A percentile compares a stretch with the other conserved stretches of the same genome.
Evolutionary conservation across 2,113 vertebrate species (phyloP).

Genomic region (Calidris pygmaea): DNA sequence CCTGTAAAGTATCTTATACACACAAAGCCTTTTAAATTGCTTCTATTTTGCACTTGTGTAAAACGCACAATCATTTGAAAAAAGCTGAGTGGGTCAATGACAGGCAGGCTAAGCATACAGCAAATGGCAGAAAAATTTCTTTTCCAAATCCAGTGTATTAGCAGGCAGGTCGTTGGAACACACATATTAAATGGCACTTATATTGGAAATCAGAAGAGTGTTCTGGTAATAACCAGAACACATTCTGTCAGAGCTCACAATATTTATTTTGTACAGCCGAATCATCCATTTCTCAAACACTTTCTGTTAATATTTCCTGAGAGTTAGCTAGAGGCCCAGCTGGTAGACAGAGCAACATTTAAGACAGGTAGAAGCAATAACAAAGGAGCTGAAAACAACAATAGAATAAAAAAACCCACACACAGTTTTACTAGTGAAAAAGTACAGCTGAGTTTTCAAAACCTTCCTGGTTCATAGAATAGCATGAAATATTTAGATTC

Average conservation of each 20-base stretch:
- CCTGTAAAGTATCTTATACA: neutral
- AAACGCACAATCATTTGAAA: constrained; percentile 1
- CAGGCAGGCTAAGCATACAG: neutral
- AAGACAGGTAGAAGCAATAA: neutral
- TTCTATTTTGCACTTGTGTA: neutral
- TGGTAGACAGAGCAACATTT: neutral
- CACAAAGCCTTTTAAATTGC: neutral
- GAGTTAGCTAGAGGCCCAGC: neutral
- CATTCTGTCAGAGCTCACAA: neutral
- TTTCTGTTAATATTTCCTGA: neutral
- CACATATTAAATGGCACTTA: neutral
- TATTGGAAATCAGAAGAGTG: neutral
- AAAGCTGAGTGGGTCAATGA: neutral
- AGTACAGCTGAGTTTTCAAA: neutral
- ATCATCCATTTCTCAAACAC: neutral
- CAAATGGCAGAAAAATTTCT: neutral
- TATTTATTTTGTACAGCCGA: neutral
- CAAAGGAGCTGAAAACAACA: neutral
- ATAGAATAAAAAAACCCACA: neutral
- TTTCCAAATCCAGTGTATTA: neutral
- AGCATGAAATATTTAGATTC: neutral
- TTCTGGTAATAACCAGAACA: neutral
- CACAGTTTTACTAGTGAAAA: neutral
- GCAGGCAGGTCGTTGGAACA: neutral
- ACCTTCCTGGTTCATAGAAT: neutral